phyloP scores from a whole-genome alignment of 2,113 vertebrate species.

The mouse (Mus musculus) region GRCm39 chr7:106196001-106196500 shows the following conservation, averaged over 20 bases:
- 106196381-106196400: slow-evolving; percentile 71
- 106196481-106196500: slow-evolving; percentile 80
- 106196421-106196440: neutral
- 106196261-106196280: neutral
- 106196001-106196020: slow-evolving; percentile 68
- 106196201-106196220: slow-evolving; percentile 73
- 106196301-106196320: slow-evolving; percentile 64
- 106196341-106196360: slow-evolving; percentile 84
- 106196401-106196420: neutral
- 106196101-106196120: slow-evolving; percentile 86
- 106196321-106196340: slow-evolving; percentile 85
- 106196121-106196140: slow-evolving; percentile 54
- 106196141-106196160: slow-evolving; percentile 74
- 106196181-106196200: rapidly evolving
- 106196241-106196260: rapidly evolving
- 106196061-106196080: slow-evolving; percentile 89
- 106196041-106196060: slow-evolving; percentile 74
- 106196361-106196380: slow-evolving; percentile 82
- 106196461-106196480: slow-evolving; percentile 64
- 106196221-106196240: rapidly evolving
- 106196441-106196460: neutral
- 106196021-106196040: neutral
- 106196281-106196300: slow-evolving; percentile 81
- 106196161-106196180: rapidly evolving
- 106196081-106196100: slow-evolving; percentile 85